Base-by-base conservation (phyloP, 2,113 vertebrate species). In the Clarias batrachus region DNA sequence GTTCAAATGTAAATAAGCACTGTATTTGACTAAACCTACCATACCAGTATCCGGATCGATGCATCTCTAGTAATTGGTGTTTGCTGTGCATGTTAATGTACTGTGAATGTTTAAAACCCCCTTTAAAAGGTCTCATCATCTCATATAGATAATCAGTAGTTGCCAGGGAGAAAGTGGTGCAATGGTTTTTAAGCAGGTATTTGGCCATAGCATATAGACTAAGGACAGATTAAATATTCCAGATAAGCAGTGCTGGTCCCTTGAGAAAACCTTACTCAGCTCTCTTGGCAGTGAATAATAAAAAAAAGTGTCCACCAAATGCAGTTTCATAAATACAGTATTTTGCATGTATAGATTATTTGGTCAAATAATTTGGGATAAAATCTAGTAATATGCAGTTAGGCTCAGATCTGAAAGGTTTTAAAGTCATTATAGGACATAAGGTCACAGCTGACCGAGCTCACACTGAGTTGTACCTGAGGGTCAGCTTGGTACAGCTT, bases 251-350 rank as follows among this genome's bases (percentile, higher is more conserved):
- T 76, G 41, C 4, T n/a, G 11, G 12, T 21, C 21, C 23, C 73
- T 52, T 76, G 41, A 76, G 73, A 76, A 52, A 76, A 52, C 23
- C 23, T 76, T 76, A 77, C 48, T 77, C 48, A 54, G 48, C 48
- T 54, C 25, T 77, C 13, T 54, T n/a, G 48, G 12, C 25, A 76
- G 74, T 74, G 3, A 74, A 74, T 74, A 48, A 48, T 48, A 48
- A 48, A 48, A 48, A 41, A 74, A 74, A 48, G 37, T 54, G 73
- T 27, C 74, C 13, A 48, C 74, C 48, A 56, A 77, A 56, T 8
- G 25, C 48, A n/a, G 3, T 54, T 54, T 54, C 16, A 16, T n/a
- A 9, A 54, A 77, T 27, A n/a, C 48, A 48, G 48, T 8, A 48
- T 48, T 7, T 54, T 23, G 3, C 3, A 74, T 48, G 71, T 37